Base-by-base conservation (phyloP, 2,113 vertebrate species). In the Lethenteron reissneri region DNA sequence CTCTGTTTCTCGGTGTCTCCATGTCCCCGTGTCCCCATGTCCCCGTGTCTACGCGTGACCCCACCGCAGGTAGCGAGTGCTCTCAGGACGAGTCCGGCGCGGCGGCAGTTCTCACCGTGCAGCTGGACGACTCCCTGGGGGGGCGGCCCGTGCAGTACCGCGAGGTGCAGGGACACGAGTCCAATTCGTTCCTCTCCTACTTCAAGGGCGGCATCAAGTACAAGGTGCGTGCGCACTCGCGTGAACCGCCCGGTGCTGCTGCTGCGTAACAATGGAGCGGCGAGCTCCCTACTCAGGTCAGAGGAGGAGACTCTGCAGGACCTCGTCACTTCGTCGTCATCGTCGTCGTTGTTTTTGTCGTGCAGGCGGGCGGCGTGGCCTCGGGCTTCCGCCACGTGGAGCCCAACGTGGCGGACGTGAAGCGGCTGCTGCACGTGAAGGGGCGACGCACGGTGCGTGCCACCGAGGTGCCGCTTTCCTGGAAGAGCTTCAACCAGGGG, bases 351-450 rank as follows among this genome's bases (percentile, higher is more conserved):
- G 41, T 41, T 41, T n/a, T 41, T 41, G 41, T 41, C 41, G 41
- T 57, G 10, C 77, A 99, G 94, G 84, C 87, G 84, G 94, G 94
- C 56, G 94, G 92, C 0, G 89, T 97, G 77, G 89, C 91, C 0
- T 97, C 94, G 3, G 94, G 94, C 62, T 99, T 99, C 82, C 91
- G 83, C 68, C 94, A 99, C 0, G 90, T 97, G 12, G 88, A 92
- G 70, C 90, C 94, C 75, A 99, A 97, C 0, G 90, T 97, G 76
- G 89, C 94, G 57, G 77, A 75, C 0, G 78, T 97, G 73, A 87
- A 97, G 82, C 85, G 92, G 25, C 80, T 96, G 75, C 82, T 99
- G 72, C 88, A 96, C 77, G 83, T 97, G 77, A 97, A 90, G 80
- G 94, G 94, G 74, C 86, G 84, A 1, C 80, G 86, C 41, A 69